Percentiles rank a stretch among this genome's conserved stretches.
These are phyloP conservation scores for Babyrousa celebensis DNA, from an alignment of 2,797 vertebrate genomes.

Conservation along the genomic window DNA sequence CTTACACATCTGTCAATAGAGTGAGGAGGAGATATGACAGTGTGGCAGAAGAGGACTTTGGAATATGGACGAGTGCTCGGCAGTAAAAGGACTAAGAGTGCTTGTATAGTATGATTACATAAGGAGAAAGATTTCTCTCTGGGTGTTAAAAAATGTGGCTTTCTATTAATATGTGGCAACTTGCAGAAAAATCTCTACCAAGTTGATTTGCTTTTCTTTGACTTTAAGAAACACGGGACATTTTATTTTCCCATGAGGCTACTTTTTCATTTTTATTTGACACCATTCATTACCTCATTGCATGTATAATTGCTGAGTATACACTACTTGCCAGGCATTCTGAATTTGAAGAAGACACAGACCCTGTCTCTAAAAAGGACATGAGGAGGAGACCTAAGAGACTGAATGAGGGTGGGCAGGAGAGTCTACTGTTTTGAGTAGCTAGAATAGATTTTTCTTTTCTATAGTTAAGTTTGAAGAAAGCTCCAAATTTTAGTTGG, in stretches of 20 bases:
- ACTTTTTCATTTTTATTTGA: slow-evolving; percentile 62
- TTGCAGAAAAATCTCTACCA: slow-evolving; percentile 30
- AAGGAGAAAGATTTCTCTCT: slow-evolving; percentile 23
- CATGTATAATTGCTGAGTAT: neutral
- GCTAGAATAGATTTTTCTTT: neutral
- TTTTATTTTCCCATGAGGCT: slow-evolving; percentile 33
- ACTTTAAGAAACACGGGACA: slow-evolving; percentile 55
- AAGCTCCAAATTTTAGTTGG: slow-evolving; percentile 35
- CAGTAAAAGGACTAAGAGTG: neutral
- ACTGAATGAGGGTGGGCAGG: neutral
- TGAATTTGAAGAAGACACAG: neutral
- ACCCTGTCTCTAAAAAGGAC: slow-evolving; percentile 28
- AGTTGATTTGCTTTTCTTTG: slow-evolving; percentile 57
- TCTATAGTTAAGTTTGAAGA: slow-evolving; percentile 31
- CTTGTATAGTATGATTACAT: neutral
- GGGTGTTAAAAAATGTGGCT: slow-evolving; percentile 62
- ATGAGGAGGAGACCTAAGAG: neutral
- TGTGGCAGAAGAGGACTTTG: neutral
- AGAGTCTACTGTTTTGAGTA: slow-evolving; percentile 35
- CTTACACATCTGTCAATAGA: slow-evolving; percentile 26
- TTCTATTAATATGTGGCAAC: slow-evolving; percentile 25
- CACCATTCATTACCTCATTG: slow-evolving; percentile 24
- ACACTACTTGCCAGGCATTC: neutral
- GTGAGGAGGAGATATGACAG: neutral
- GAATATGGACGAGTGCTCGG: neutral